phyloP scores from a whole-genome alignment of 2,797 vertebrate species.

The Enteromius mattozi region DNA sequence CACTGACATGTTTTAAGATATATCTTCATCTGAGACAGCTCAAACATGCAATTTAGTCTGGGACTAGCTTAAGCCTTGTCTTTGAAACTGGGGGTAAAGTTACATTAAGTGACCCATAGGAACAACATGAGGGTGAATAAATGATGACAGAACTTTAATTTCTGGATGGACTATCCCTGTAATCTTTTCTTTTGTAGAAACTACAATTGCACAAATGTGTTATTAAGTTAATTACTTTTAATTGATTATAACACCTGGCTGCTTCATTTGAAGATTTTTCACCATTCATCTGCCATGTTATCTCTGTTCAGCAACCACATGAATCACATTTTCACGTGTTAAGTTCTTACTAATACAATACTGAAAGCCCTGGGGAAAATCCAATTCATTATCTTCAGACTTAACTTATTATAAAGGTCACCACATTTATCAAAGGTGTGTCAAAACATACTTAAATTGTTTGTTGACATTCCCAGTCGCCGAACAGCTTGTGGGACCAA shows the following conservation, averaged over 20 bases:
- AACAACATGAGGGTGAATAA: neutral
- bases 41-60: too few species aligned
- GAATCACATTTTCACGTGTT: neutral
- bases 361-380: constrained; percentile 25
- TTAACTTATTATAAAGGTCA: constrained; percentile 16
- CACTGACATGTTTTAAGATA: too few species aligned
- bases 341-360: neutral
- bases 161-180: neutral
- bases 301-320: neutral
- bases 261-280: constrained; percentile 11
- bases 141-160: neutral
- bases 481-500: constrained; percentile 32
- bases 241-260: neutral
- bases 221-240: neutral
- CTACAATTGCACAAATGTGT: neutral
- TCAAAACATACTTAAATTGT: constrained; percentile 43
- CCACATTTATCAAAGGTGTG: constrained; percentile 22
- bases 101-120: neutral
- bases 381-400: constrained; percentile 12
- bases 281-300: neutral
- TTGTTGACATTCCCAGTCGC: constrained; percentile 42
- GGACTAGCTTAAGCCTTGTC: too few species aligned
- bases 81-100: too few species aligned
- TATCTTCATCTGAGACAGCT: too few species aligned
- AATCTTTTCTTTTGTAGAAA: neutral